phyloP scores from a whole-genome alignment of 2,888 invertebrate species.

The Cylindroiulus punctatus region DNA sequence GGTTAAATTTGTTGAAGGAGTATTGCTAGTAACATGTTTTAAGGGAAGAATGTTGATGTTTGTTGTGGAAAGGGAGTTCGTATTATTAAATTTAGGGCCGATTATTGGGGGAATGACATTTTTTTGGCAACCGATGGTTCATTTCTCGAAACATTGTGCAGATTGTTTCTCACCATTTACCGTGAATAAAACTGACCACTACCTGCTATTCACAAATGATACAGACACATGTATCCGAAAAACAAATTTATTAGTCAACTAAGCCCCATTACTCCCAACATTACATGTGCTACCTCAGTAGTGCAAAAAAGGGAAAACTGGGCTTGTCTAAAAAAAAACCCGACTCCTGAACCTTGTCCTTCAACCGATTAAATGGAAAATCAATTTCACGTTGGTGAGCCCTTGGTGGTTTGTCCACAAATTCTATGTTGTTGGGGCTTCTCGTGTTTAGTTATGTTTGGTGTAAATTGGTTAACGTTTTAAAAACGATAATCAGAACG shows the following conservation, averaged over 20 bases:
- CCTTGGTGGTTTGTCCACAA: background rate
- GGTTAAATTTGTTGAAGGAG: no score
- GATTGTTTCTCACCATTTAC: no score
- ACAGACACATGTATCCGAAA: slow-evolving; percentile 61
- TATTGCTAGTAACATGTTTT: no score
- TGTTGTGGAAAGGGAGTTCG: no score
- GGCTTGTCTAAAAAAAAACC: background rate
- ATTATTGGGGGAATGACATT: no score
- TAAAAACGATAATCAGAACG: background rate
- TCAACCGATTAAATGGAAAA: background rate
- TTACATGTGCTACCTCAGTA: background rate
- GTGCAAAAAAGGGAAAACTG: background rate
- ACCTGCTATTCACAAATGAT: no score
- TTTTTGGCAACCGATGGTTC: no score
- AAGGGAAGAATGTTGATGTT: no score
- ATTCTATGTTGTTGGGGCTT: background rate
- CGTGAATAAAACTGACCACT: no score
- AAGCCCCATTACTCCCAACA: background rate
- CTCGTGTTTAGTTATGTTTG: background rate
- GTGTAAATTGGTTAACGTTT: background rate
- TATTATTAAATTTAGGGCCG: no score
- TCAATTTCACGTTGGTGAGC: background rate
- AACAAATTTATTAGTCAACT: slow-evolving; percentile 8
- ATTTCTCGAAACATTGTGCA: no score
- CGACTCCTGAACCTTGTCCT: background rate